phyloP scores from a whole-genome alignment of 2,888 invertebrate species.

The Heliconius cydno region DNA sequence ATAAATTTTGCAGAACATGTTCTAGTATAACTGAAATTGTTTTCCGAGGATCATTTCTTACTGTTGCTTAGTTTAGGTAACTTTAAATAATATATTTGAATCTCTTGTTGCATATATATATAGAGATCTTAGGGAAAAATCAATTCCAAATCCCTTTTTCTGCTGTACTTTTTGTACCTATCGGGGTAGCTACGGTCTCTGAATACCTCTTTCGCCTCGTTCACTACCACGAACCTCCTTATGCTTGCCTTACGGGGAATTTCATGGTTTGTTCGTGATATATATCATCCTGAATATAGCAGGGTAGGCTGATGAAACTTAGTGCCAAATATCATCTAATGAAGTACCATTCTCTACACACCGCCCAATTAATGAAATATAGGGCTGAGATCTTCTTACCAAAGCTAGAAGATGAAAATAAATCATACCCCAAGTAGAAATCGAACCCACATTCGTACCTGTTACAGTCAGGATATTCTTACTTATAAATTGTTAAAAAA shows the following conservation, averaged over 20 bases:
- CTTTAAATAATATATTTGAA: conserved; percentile 4
- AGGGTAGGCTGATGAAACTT: not conserved
- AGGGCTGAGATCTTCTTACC: not conserved
- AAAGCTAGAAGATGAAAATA: not conserved
- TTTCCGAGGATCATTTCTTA: conserved; percentile 18
- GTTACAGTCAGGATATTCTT: not conserved
- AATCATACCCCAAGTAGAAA: not conserved
- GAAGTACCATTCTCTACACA: not conserved
- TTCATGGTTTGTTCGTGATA: no score
- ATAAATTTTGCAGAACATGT: conserved; percentile 26
- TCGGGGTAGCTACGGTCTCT: no score
- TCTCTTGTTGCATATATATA: not conserved
- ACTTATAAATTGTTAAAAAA: not conserved
- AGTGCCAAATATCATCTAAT: not conserved
- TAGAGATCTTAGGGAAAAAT: no score
- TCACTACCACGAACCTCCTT: no score
- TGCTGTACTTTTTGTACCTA: no score
- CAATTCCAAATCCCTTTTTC: no score
- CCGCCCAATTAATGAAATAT: not conserved
- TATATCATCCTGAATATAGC: not conserved
- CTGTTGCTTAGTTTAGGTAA: not conserved
- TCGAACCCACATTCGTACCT: not conserved
- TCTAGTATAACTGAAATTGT: conserved; percentile 26
- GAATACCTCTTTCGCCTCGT: no score
- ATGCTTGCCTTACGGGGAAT: no score